These are phyloP conservation scores for Drosophila lini DNA, from an alignment of 1,140 invertebrate genomes.

Conservation along the genomic window DNA sequence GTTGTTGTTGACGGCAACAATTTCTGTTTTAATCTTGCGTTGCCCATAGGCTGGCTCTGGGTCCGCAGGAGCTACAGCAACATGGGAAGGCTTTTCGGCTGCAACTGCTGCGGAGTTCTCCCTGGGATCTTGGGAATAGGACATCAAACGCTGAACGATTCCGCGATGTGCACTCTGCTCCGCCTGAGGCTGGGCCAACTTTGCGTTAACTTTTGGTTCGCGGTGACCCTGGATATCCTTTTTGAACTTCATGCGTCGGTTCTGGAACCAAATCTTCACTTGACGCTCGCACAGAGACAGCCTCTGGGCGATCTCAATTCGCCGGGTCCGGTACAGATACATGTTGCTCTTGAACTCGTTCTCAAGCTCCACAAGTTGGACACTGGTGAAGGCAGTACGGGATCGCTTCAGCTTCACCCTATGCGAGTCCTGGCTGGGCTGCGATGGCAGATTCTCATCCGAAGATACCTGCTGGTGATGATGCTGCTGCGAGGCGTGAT, in stretches of 20 bases:
- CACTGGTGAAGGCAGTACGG: conserved; percentile 92
- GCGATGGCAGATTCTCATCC: conserved; percentile 65
- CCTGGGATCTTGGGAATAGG: conserved; percentile 78
- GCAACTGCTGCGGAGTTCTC: conserved; percentile 18
- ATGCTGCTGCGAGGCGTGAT: conserved; percentile 29
- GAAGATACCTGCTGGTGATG: conserved; percentile 61
- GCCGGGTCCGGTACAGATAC: conserved; percentile 91
- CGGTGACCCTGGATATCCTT: conserved; percentile 74
- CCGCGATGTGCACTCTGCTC: conserved; percentile 74
- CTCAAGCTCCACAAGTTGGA: conserved; percentile 90
- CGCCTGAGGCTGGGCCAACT: conserved; percentile 57
- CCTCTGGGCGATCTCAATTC: conserved; percentile 92
- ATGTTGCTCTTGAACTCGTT: conserved; percentile 87
- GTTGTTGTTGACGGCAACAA: conserved; percentile 1
- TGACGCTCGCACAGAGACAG: conserved; percentile 92
- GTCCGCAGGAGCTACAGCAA: conserved; percentile 1
- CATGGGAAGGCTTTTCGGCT: conserved; percentile 30
- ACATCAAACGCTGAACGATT: conserved; percentile 79
- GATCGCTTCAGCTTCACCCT: conserved; percentile 82
- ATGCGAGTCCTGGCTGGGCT: conserved; percentile 48
- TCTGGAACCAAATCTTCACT: conserved; percentile 94
- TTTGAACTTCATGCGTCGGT: conserved; percentile 82
- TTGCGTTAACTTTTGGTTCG: conserved; percentile 48
- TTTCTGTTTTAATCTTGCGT: conserved; percentile 22
- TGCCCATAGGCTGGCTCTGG: conserved; percentile 16